Percentiles rank a stretch among this genome's conserved stretches.
phyloP scores from a whole-genome alignment of 2,888 invertebrate species.

The Apodemia duryi region DNA sequence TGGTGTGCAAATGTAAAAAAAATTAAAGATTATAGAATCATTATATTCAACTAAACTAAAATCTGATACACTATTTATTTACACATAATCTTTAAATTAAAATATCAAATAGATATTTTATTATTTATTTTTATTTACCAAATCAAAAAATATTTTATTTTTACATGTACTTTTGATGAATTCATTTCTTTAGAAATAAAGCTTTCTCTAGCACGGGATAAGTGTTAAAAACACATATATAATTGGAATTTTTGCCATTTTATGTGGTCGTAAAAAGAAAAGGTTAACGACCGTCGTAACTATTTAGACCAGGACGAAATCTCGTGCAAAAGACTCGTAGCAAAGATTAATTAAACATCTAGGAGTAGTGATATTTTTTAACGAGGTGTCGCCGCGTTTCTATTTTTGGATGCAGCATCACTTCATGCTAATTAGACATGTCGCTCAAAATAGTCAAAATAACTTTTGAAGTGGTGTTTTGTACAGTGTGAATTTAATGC shows the following conservation, averaged over 20 bases:
- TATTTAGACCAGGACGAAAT: slow-evolving; percentile 4
- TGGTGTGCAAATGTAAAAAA: no score
- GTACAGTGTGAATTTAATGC: background rate
- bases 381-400: slow-evolving; percentile 18
- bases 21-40: no score
- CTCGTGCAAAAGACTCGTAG: slow-evolving; percentile 9
- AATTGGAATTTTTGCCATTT: background rate
- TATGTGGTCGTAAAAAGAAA: background rate
- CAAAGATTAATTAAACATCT: slow-evolving; percentile 12
- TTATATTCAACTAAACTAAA: no score
- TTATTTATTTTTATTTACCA: no score
- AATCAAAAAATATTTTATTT: no score
- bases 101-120: no score
- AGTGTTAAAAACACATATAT: no score
- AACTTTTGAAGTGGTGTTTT: slow-evolving; percentile 17
- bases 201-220: no score
- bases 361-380: slow-evolving; percentile 13
- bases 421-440: slow-evolving; percentile 50
- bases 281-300: background rate
- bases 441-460: slow-evolving; percentile 36
- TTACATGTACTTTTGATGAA: no score
- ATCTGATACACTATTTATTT: no score
- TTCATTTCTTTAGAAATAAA: no score
- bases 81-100: no score
- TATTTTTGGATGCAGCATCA: slow-evolving; percentile 35